A percentile compares a stretch with the other conserved stretches of the same genome.
phyloP scores from a whole-genome alignment of 2,888 invertebrate genomes.

The Lamellibrachia satsuma region DNA sequence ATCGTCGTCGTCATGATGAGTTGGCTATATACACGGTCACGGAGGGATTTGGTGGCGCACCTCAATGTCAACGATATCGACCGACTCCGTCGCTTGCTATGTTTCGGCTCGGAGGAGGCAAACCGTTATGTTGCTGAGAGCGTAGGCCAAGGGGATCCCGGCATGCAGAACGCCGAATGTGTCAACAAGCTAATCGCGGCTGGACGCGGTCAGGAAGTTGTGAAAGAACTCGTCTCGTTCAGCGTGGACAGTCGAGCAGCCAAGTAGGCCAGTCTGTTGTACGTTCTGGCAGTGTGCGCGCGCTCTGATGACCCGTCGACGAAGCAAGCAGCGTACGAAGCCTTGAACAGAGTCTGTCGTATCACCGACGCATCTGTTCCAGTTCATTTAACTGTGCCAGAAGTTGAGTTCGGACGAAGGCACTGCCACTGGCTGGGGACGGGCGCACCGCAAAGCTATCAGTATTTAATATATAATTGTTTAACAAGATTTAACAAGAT shows the following conservation, averaged over 20 bases:
- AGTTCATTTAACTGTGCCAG: conserved; percentile 73
- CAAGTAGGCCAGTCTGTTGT: conserved; percentile 67
- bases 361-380: conserved; percentile 74
- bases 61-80: conserved; percentile 53
- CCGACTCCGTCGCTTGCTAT: conserved; percentile 61
- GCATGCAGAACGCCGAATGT: not conserved
- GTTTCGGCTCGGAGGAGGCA: conserved; percentile 60
- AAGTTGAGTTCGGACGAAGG: conserved; percentile 57
- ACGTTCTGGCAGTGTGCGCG: conserved; percentile 74
- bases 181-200: conserved; percentile 57
- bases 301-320: conserved; percentile 62
- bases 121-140: conserved; percentile 50
- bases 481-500: too few species aligned
- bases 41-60: too few species aligned
- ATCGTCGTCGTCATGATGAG: too few species aligned
- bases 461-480: too few species aligned
- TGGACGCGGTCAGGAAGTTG: conserved; percentile 56
- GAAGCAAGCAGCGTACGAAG: conserved; percentile 70
- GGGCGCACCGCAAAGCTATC: not conserved
- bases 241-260: conserved; percentile 65
- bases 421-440: not conserved
- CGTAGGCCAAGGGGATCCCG: not conserved
- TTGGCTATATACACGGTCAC: too few species aligned
- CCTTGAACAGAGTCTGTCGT: conserved; percentile 71
- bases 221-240: conserved; percentile 57